Evolutionary conservation across 2,797 vertebrate species (phyloP).

Genomic region (Mormyrus proboscirostris): DNA sequence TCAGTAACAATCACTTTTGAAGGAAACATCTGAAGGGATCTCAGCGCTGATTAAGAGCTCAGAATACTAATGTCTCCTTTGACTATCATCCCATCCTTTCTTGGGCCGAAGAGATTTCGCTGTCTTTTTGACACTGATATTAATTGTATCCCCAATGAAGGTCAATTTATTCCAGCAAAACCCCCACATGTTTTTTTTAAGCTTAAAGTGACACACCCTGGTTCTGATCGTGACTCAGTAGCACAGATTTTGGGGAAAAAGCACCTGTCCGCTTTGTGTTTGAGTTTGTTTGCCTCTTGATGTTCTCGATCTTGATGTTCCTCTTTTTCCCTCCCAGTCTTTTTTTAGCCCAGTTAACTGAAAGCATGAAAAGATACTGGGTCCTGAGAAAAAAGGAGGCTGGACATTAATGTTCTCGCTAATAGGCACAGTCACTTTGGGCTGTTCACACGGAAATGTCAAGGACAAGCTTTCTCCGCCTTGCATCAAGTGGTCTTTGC

Average conservation of each 20-base stretch:
- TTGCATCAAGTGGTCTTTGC: neutral
- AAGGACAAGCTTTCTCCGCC: neutral
- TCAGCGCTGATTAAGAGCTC: neutral
- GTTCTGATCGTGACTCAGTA: neutral
- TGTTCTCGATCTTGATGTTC: neutral
- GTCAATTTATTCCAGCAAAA: slow-evolving; percentile 4
- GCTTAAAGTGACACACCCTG: neutral
- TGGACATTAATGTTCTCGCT: neutral
- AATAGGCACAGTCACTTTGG: neutral
- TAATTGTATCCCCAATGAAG: neutral
- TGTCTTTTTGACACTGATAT: neutral
- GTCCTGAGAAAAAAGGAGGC: neutral
- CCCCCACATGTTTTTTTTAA: neutral
- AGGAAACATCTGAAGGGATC: slow-evolving; percentile 6
- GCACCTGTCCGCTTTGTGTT: neutral
- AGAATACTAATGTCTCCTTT: neutral
- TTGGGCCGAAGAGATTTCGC: neutral
- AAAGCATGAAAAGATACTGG: neutral
- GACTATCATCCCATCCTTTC: neutral
- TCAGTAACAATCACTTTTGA: neutral
- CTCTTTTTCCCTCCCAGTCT: neutral
- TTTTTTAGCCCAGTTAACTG: neutral
- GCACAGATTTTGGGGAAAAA: neutral
- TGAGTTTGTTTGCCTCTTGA: neutral
- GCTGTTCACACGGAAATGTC: neutral